phyloP scores from a whole-genome alignment of 2,113 vertebrate genomes.

The Daubentonia madagascariensis region DNA sequence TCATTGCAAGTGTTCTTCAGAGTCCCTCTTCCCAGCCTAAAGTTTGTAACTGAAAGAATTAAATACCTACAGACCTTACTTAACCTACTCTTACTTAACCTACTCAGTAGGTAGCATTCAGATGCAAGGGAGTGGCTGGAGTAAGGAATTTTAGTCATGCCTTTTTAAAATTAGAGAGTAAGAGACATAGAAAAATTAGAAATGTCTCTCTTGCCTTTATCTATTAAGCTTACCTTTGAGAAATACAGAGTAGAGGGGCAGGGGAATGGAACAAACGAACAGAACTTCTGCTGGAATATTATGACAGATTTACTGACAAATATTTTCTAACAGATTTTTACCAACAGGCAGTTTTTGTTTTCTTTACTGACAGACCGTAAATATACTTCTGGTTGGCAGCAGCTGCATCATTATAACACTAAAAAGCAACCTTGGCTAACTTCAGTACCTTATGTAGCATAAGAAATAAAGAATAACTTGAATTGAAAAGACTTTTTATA shows the following conservation, averaged over 20 bases:
- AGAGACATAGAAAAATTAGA: conserved; percentile 8
- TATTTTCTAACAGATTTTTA: conserved; percentile 70
- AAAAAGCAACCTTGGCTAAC: conserved; percentile 64
- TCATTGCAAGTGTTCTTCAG: background rate
- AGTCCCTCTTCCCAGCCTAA: background rate
- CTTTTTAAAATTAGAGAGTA: conserved; percentile 30
- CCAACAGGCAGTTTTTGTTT: conserved; percentile 69
- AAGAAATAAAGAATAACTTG: conserved; percentile 39
- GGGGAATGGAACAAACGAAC: conserved; percentile 22
- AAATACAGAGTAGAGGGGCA: background rate
- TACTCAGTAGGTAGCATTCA: background rate
- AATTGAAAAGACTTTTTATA: conserved; percentile 41
- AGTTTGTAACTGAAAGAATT: background rate
- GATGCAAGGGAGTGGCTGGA: background rate
- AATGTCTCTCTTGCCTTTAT: conserved; percentile 21
- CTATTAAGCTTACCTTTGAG: conserved; percentile 55
- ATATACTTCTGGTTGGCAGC: conserved; percentile 58
- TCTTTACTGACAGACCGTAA: conserved; percentile 62
- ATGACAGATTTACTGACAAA: conserved; percentile 68
- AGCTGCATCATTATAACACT: conserved; percentile 52
- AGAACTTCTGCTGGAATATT: conserved; percentile 58
- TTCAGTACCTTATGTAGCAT: conserved; percentile 46
- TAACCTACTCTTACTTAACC: background rate
- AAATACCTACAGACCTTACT: background rate
- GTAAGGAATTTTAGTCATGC: background rate